Percentiles rank a stretch among this genome's conserved stretches.
These are phyloP conservation scores for Frankliniella intonsa DNA, from an alignment of 2,888 invertebrate species.

Conservation along the genomic window DNA sequence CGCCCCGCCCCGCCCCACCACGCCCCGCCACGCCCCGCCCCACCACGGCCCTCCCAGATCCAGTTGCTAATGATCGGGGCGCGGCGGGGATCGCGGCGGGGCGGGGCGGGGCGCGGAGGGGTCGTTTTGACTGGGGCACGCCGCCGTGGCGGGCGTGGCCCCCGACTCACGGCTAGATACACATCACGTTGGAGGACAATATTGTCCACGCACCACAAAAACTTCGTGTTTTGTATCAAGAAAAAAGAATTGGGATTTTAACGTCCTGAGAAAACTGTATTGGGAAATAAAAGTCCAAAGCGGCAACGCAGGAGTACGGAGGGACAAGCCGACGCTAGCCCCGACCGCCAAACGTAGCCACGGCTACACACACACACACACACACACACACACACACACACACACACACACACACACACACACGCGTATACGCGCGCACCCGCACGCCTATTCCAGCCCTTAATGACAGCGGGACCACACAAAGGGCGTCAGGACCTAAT, in stretches of 20 bases:
- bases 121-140: not conserved
- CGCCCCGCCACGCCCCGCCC: not conserved
- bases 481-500: no score
- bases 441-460: no score
- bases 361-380: no score
- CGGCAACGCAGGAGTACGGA: no score
- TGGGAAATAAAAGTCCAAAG: no score
- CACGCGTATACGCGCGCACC: no score
- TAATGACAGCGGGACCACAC: no score
- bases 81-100: not conserved
- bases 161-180: not conserved
- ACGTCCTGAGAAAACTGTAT: no score
- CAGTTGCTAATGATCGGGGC: conserved; percentile 11
- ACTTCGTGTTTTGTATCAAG: not conserved
- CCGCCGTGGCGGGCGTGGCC: not conserved
- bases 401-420: no score
- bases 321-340: no score
- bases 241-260: not conserved
- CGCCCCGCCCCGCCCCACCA: not conserved
- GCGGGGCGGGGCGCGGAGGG: not conserved
- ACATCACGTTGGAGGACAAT: not conserved
- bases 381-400: no score
- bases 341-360: no score
- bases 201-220: not conserved
- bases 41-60: not conserved